Evolutionary conservation across 2,113 vertebrate genomes (phyloP).

Genomic region (Ailurus styani): DNA sequence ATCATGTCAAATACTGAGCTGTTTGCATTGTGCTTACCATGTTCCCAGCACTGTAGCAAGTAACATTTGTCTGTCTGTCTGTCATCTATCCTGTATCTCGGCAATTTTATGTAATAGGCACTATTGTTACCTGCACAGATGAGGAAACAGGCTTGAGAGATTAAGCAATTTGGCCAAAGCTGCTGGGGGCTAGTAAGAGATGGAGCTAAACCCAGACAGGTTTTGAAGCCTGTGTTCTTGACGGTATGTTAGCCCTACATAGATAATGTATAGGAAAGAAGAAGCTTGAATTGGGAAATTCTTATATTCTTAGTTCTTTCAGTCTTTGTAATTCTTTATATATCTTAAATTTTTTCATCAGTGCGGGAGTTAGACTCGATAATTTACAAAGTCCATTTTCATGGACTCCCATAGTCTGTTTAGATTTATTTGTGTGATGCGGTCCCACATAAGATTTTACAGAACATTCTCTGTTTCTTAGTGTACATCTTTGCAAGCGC

Average conservation of each 20-base stretch:
- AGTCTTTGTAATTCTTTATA: background rate
- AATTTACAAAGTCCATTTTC: background rate
- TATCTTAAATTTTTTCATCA: background rate
- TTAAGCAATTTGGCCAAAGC: background rate
- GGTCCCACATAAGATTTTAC: background rate
- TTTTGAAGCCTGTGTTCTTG: background rate
- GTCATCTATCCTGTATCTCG: background rate
- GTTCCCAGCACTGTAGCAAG: background rate
- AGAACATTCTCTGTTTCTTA: background rate
- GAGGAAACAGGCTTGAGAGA: background rate
- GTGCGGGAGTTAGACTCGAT: background rate
- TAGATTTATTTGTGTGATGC: background rate
- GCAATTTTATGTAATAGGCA: background rate
- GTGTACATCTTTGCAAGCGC: background rate
- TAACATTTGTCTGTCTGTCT: background rate
- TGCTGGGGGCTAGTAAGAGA: background rate
- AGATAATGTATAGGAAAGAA: background rate
- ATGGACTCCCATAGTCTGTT: background rate
- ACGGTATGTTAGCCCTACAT: accelerated
- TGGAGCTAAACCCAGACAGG: background rate
- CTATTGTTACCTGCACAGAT: background rate
- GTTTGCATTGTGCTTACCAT: background rate
- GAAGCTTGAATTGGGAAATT: background rate
- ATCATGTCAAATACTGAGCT: background rate
- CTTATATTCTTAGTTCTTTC: background rate